Conservation (phyloP, 2,113 vertebrate species). For the Taxidea taxus region DNA sequence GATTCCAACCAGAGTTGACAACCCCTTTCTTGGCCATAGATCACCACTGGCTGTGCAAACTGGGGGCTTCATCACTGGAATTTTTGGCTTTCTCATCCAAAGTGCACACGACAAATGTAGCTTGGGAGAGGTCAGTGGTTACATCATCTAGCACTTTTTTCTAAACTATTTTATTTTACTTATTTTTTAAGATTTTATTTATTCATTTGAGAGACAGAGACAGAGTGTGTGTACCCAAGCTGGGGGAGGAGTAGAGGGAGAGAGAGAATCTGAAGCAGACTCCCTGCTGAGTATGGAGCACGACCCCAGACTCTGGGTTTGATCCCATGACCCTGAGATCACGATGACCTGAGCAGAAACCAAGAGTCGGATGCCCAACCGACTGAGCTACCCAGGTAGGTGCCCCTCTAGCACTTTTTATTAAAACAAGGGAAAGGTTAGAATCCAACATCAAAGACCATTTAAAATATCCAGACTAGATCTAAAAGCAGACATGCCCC, state of each 20-base stretch:
- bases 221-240: background rate
- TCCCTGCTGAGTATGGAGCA: background rate
- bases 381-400: background rate
- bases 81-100: background rate
- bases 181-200: background rate
- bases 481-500: background rate
- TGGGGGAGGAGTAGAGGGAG: background rate
- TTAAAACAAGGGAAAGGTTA: background rate
- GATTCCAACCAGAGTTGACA: background rate
- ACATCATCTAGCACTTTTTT: background rate
- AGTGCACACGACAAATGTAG: background rate
- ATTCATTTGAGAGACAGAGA: background rate
- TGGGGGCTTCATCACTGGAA: background rate
- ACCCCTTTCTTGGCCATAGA: background rate
- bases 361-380: background rate
- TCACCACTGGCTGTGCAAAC: background rate
- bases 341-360: background rate
- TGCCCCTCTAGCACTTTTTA: background rate
- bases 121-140: background rate
- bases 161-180: background rate
- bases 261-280: background rate
- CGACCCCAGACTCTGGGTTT: background rate
- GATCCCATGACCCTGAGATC: background rate
- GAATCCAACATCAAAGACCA: background rate
- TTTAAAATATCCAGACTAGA: background rate